Percentiles rank a stretch among this genome's conserved stretches.
phyloP scores from a whole-genome alignment of 2,888 invertebrate genomes.

The Sphinx pinastri region DNA sequence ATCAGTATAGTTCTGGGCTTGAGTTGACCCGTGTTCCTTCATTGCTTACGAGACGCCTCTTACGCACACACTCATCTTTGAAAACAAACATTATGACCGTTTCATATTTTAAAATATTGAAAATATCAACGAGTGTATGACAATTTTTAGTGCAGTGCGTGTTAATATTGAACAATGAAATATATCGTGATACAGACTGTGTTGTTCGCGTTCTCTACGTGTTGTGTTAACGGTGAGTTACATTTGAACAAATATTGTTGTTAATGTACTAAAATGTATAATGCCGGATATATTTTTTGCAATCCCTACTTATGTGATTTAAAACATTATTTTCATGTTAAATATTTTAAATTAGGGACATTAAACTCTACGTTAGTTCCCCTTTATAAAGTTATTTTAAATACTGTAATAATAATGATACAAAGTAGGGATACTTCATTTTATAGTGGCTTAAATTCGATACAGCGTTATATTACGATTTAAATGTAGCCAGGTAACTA shows the following conservation, averaged over 20 bases:
- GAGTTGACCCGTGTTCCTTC: conserved; percentile 55
- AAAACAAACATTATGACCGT: conserved; percentile 19
- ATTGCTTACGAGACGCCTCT: conserved; percentile 47
- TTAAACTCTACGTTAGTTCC: no score
- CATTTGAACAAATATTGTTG: background rate
- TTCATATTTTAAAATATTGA: background rate
- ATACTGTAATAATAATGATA: background rate
- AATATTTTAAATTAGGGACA: no score
- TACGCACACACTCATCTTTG: conserved; percentile 27
- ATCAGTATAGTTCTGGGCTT: conserved; percentile 42
- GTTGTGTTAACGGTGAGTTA: conserved; percentile 54
- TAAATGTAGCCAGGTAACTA: no score
- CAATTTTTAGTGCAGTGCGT: background rate
- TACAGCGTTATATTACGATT: no score
- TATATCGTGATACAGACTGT: conserved; percentile 37
- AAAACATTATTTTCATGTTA: no score
- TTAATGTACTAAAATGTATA: no score
- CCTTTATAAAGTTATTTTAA: background rate
- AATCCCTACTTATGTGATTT: no score
- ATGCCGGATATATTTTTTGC: no score
- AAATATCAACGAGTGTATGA: conserved; percentile 10
- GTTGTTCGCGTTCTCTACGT: conserved; percentile 49
- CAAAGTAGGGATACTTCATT: no score
- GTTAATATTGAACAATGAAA: conserved; percentile 14
- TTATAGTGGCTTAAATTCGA: no score